Conservation (phyloP, 2,888 invertebrate genomes). For the Epirrita christyi region DNA sequence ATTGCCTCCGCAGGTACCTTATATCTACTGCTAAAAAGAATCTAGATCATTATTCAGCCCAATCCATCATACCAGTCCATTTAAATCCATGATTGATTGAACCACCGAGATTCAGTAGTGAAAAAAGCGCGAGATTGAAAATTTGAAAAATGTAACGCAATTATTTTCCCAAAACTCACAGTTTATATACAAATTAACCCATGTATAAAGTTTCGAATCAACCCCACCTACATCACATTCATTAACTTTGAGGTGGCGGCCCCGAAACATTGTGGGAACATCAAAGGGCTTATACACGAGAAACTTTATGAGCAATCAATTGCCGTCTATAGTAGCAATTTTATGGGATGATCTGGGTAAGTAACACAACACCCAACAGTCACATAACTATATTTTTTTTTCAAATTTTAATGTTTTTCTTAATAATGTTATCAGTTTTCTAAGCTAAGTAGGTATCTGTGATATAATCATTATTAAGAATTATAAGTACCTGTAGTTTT, state of each 20-base stretch:
- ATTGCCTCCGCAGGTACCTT: background rate
- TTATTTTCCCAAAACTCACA: background rate
- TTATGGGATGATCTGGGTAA: no score
- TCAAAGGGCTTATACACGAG: background rate
- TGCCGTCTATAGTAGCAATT: no score
- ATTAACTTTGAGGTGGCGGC: background rate
- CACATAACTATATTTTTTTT: no score
- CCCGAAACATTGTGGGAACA: background rate
- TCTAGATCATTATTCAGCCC: slow-evolving; percentile 9
- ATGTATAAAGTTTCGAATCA: slow-evolving; percentile 4
- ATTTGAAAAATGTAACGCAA: background rate
- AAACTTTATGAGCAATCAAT: background rate
- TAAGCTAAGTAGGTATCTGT: no score
- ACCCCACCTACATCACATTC: background rate
- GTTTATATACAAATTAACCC: slow-evolving; percentile 3
- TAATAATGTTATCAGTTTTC: no score
- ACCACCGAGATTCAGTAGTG: background rate
- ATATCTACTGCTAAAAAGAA: background rate
- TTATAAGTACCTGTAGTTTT: no score
- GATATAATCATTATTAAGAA: no score
- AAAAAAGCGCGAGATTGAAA: background rate
- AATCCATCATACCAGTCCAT: slow-evolving; percentile 10
- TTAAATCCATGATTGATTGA: slow-evolving; percentile 22
- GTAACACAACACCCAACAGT: no score
- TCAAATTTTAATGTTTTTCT: no score